These are phyloP conservation scores for Dryobota labecula DNA, from an alignment of 2,888 invertebrate genomes.

Conservation along the genomic window DNA sequence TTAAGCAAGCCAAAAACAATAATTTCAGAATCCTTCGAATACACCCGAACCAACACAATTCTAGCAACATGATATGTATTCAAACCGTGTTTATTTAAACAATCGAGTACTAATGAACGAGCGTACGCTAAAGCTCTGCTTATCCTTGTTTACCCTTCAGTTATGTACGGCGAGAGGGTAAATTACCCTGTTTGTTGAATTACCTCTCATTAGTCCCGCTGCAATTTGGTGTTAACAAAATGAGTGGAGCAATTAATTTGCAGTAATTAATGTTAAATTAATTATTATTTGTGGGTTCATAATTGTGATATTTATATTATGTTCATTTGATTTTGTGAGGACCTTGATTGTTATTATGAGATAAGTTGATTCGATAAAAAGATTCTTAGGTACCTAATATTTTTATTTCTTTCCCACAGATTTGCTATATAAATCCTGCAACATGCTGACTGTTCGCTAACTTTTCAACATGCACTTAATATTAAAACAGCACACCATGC, in stretches of 20 bases:
- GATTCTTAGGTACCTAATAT: not conserved
- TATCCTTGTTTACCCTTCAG: constrained; percentile 34
- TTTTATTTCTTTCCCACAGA: too few relatives aligned
- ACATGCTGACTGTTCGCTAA: too few relatives aligned
- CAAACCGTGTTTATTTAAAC: constrained; percentile 57
- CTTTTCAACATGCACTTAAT: too few relatives aligned
- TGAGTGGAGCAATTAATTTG: constrained; percentile 29
- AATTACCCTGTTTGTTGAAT: constrained; percentile 49
- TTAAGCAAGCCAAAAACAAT: not conserved
- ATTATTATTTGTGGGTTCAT: constrained; percentile 4
- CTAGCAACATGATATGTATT: constrained; percentile 49
- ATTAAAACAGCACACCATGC: too few relatives aligned
- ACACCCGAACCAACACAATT: not conserved
- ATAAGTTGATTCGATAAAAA: not conserved
- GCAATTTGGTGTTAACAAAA: constrained; percentile 36
- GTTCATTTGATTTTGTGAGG: constrained; percentile 1
- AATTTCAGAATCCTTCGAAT: not conserved
- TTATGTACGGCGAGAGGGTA: constrained; percentile 21
- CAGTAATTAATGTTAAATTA: constrained; percentile 25
- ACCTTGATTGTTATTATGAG: constrained; percentile 6
- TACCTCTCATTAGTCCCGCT: constrained; percentile 44
- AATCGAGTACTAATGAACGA: constrained; percentile 59
- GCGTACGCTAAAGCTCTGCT: constrained; percentile 32
- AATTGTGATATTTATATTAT: constrained; percentile 4
- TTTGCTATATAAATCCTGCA: too few relatives aligned